Base-by-base conservation (phyloP, 2,113 vertebrate genomes). In the Clarias gariepinus region DNA sequence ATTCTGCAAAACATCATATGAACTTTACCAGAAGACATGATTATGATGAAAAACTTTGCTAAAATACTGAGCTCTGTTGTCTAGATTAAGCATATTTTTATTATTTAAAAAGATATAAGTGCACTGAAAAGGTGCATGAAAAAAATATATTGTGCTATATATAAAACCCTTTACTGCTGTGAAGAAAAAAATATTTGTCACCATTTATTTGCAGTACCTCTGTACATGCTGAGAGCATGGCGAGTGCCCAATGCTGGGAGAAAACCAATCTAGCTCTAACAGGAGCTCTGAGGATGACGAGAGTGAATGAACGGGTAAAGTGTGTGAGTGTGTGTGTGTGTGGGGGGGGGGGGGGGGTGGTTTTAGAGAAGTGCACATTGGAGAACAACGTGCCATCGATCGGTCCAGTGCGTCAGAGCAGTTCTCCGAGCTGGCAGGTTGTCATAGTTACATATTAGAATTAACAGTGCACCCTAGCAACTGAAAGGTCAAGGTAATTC, bases 361-460 rank as follows among this genome's bases (percentile, higher is more conserved):
- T 87, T n/a, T n/a, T 85, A 86, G 77, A 66, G 23, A 47, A 81
- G 84, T 60, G 77, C 86, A 87, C 85, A 81, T 83, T 86, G 83
- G 61, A 81, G 84, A 84, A 87, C 89, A 86, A 81, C 74, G 74
- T 81, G 88, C 84, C 64, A 90, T 90, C 84, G 77, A 90, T 89
- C 82, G 36, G 87, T 77, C 73, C 76, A 52, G 83, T 90, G 88
- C 88, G 84, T 90, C 89, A 90, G 71, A 66, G 69, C 87, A 15
- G 53, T 82, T 88, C 18, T 28, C 66, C 25, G 30, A 87, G 76
- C 57, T 69, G 47, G 84, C 36, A 79, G 88, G 89, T 92, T 91
- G 91, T 90, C 88, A 92, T 90, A 89, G 90, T 88, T 90, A 90
- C 90, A 88, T 86, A 89, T 87, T 84, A 88, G 82, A 90, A 87